phyloP scores from a whole-genome alignment of 2,888 invertebrate species.

The Drosophila parthenogenetica region DNA sequence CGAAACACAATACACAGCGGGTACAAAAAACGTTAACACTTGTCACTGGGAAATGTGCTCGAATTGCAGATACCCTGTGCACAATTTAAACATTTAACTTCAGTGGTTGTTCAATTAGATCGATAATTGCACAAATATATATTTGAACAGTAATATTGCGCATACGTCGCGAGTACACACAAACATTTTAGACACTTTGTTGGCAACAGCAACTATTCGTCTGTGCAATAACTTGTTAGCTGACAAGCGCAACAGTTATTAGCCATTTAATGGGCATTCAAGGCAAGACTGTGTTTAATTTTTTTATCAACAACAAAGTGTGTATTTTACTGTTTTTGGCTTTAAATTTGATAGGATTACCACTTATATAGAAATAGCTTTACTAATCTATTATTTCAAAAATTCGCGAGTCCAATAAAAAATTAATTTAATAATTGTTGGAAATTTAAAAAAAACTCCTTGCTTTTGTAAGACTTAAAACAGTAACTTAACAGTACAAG shows the following conservation, averaged over 20 bases:
- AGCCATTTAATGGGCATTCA: conserved; percentile 22
- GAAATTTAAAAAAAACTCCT: no score
- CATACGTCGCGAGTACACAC: conserved; percentile 33
- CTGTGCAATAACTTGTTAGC: conserved; percentile 7
- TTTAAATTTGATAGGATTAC: no score
- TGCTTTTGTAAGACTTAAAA: no score
- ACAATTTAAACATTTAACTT: background rate
- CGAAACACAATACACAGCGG: conserved; percentile 1
- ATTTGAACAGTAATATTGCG: conserved; percentile 32
- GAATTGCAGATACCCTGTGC: background rate
- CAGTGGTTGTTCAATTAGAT: no score
- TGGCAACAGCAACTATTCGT: background rate
- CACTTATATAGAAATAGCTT: no score
- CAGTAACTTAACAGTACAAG: no score
- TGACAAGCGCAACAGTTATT: conserved; percentile 59
- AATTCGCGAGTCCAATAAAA: no score
- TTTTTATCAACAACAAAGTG: background rate
- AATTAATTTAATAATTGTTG: no score
- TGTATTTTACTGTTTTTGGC: background rate
- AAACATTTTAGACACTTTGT: background rate
- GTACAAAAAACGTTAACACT: conserved; percentile 11
- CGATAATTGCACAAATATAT: no score
- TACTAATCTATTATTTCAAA: no score
- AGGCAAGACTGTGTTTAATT: background rate
- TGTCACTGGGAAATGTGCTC: conserved; percentile 4